Conservation (phyloP, 2,797 vertebrate genomes). For the Masticophis lateralis region DNA sequence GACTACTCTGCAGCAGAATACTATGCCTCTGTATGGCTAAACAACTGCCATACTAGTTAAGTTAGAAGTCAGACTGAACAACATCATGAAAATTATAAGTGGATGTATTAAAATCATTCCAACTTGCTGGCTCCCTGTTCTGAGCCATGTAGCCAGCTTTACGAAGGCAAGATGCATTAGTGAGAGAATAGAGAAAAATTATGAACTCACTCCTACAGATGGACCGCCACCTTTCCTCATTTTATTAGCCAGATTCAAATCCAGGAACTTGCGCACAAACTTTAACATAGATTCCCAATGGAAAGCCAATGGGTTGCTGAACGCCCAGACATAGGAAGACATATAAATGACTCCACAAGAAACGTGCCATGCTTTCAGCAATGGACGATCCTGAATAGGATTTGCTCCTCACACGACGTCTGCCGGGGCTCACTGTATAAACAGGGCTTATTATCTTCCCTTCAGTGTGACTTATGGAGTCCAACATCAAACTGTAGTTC, state of each 20-base stretch:
- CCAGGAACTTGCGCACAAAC: not conserved
- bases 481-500: not conserved
- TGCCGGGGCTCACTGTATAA: not conserved
- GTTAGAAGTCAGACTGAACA: not conserved
- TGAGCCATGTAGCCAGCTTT: too few relatives aligned
- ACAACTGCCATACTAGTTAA: not conserved
- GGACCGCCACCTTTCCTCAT: not conserved
- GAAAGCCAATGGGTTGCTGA: not conserved
- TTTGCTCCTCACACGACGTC: not conserved
- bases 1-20: not conserved
- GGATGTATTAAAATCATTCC: not conserved
- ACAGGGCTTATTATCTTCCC: not conserved
- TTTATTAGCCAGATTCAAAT: not conserved
- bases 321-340: not conserved
- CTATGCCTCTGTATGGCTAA: not conserved
- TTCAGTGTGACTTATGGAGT: not conserved
- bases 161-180: too few relatives aligned
- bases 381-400: not conserved
- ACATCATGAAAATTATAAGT: not conserved
- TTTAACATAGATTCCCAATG: not conserved
- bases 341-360: not conserved
- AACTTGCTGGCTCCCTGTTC: not conserved
- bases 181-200: too few relatives aligned
- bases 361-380: not conserved
- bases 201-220: too few relatives aligned